These are phyloP conservation scores for Hyles euphorbiae DNA, from an alignment of 1,140 invertebrate genomes.

Conservation along the genomic window DNA sequence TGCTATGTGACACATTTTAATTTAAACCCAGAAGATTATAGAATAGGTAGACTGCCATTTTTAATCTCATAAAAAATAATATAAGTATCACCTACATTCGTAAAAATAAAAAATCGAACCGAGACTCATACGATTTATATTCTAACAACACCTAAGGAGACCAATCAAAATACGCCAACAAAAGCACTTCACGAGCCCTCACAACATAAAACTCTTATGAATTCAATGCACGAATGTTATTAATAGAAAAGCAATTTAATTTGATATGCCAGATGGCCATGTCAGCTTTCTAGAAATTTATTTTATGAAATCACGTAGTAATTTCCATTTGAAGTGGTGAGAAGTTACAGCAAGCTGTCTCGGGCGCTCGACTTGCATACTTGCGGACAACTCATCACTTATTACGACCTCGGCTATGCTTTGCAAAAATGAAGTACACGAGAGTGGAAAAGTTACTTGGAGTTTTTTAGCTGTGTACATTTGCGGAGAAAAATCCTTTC, in stretches of 20 bases:
- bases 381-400: constrained; percentile 22
- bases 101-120: no score
- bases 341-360: constrained; percentile 14
- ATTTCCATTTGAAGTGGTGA: constrained; percentile 12
- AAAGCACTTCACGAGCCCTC: no score
- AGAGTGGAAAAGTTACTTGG: background rate
- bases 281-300: constrained; percentile 9
- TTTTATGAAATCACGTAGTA: constrained; percentile 12
- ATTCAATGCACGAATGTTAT: background rate
- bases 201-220: background rate
- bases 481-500: background rate
- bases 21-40: no score
- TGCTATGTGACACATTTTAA: no score
- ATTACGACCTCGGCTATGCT: constrained; percentile 23
- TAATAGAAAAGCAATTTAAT: background rate
- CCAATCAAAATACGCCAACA: no score
- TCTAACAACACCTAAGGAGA: no score
- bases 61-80: no score
- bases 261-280: background rate
- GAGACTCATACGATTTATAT: background rate
- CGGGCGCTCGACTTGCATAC: constrained; percentile 1
- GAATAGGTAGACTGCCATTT: no score
- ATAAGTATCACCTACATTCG: no score
- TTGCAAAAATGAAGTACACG: constrained; percentile 20
- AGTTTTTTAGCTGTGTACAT: background rate